Conservation (phyloP, 2,113 vertebrate genomes). For the Nesoenas mayeri region DNA sequence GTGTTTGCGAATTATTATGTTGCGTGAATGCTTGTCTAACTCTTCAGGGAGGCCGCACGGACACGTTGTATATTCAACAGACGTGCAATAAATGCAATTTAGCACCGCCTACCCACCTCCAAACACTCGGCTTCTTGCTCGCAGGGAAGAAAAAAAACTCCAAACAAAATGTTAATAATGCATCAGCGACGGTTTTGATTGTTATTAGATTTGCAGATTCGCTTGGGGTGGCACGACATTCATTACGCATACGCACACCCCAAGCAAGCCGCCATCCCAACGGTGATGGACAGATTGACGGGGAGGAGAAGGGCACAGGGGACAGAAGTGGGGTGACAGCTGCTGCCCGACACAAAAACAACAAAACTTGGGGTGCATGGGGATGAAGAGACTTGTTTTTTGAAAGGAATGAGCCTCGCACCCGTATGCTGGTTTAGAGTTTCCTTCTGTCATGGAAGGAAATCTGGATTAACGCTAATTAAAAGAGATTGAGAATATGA, state of each 20-base stretch:
- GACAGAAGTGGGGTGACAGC: not conserved
- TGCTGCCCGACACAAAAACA: not conserved
- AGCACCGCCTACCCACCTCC: not conserved
- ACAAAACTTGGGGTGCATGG: not conserved
- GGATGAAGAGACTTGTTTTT: not conserved
- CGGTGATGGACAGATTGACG: not conserved
- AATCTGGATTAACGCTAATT: not conserved
- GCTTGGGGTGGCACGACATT: not conserved
- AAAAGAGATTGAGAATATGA: not conserved
- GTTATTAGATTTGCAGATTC: not conserved
- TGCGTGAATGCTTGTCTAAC: constrained; percentile 31
- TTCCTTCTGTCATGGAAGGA: not conserved
- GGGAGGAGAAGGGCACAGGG: not conserved
- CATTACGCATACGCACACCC: not conserved
- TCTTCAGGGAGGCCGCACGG: constrained; percentile 33
- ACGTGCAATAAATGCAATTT: constrained; percentile 23
- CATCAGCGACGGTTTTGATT: not conserved
- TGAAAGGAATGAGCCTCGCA: not conserved
- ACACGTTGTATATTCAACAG: constrained; percentile 31
- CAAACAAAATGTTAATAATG: not conserved
- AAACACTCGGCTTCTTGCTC: not conserved
- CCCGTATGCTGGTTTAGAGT: no score
- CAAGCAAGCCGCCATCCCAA: not conserved
- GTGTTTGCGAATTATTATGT: not conserved
- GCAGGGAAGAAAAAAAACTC: not conserved